Percentiles rank a stretch among this genome's conserved stretches.
Conservation (phyloP, 2,797 vertebrate genomes). For the Lithobates pipiens region DNA sequence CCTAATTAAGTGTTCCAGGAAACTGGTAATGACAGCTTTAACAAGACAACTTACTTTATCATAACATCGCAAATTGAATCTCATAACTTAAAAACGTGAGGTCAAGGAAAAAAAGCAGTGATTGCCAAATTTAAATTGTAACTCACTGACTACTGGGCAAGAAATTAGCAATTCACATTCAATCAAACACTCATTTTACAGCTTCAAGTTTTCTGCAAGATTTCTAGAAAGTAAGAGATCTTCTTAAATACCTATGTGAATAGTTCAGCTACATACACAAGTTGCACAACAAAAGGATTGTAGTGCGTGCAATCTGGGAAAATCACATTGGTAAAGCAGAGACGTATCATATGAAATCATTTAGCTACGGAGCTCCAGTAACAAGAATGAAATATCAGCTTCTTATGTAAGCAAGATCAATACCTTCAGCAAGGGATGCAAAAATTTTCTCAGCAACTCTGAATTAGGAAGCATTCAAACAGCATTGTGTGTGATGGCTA, state of each 20-base stretch:
- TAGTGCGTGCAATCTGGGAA: background rate
- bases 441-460: too few relatives aligned
- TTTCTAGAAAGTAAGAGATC: background rate
- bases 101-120: conserved; percentile 44
- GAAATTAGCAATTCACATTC: conserved; percentile 23
- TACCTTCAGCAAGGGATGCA: too few relatives aligned
- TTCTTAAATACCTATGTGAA: background rate
- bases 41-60: conserved; percentile 37
- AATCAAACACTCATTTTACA: conserved; percentile 17
- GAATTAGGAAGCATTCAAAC: too few relatives aligned
- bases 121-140: conserved; percentile 43
- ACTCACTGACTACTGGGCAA: conserved; percentile 20
- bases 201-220: background rate
- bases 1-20: conserved; percentile 33
- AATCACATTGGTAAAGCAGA: background rate
- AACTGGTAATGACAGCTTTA: conserved; percentile 53
- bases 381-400: too few relatives aligned
- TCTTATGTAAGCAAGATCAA: too few relatives aligned
- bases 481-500: too few relatives aligned
- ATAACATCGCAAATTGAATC: conserved; percentile 48
- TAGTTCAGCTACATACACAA: too few relatives aligned
- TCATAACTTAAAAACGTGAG: conserved; percentile 25
- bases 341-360: too few relatives aligned
- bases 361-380: too few relatives aligned
- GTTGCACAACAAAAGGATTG: background rate